phyloP scores from a whole-genome alignment of 2,888 invertebrate genomes.

The Andrena hattorfiana region DNA sequence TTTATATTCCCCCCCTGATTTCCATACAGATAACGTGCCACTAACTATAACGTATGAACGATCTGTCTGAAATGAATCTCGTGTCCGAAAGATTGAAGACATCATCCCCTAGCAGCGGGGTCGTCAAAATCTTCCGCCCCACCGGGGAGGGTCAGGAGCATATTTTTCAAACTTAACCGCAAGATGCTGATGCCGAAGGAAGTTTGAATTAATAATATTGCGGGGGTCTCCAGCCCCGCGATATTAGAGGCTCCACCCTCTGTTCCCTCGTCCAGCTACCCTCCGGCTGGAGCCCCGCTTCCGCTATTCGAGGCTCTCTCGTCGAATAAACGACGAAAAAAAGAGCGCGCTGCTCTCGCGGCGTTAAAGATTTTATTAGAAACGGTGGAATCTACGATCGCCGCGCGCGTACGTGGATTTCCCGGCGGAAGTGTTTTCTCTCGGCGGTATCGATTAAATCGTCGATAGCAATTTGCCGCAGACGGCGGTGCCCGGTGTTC shows the following conservation, averaged over 20 bases:
- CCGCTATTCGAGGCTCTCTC: neutral
- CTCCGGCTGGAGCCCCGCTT: neutral
- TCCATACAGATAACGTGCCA: neutral
- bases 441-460: constrained; percentile 42
- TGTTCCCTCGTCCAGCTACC: neutral
- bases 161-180: constrained; percentile 23
- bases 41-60: neutral
- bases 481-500: constrained; percentile 44
- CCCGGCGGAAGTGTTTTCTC: constrained; percentile 10
- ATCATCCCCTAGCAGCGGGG: neutral
- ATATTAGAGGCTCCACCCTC: constrained; percentile 10
- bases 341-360: neutral
- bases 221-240: neutral
- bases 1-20: neutral
- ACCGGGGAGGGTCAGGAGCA: constrained; percentile 8
- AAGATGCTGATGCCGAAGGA: constrained; percentile 23
- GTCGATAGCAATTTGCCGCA: constrained; percentile 50
- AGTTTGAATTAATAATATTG: constrained; percentile 25
- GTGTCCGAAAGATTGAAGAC: neutral
- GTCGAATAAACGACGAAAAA: neutral
- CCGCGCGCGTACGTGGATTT: neutral
- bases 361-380: neutral
- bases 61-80: neutral
- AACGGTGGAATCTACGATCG: neutral
- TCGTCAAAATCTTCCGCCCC: constrained; percentile 3